These are phyloP conservation scores for Carposina sasakii DNA, from an alignment of 1,140 invertebrate species.

Conservation along the genomic window DNA sequence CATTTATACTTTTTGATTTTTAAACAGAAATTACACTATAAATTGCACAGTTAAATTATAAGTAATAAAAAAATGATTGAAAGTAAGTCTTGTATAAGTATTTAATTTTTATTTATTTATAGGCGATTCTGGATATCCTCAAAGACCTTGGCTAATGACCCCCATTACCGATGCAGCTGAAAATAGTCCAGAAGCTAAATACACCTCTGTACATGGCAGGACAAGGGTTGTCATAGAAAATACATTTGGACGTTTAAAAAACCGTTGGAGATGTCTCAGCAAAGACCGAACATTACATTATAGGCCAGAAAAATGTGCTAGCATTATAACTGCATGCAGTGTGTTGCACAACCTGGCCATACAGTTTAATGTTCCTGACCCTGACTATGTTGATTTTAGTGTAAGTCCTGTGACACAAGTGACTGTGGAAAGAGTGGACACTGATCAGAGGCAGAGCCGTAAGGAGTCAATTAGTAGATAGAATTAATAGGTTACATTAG, in stretches of 20 bases:
- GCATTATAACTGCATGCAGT: slow-evolving; percentile 30
- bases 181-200: slow-evolving; percentile 27
- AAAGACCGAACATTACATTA: slow-evolving; percentile 35
- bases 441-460: too few relatives aligned
- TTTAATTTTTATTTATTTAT: slow-evolving; percentile 13
- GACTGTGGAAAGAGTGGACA: too few relatives aligned
- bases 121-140: slow-evolving; percentile 31
- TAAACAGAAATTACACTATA: too few relatives aligned
- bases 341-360: slow-evolving; percentile 28
- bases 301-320: slow-evolving; percentile 24
- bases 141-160: slow-evolving; percentile 25
- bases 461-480: too few relatives aligned
- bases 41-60: too few relatives aligned
- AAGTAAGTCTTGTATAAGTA: too few relatives aligned
- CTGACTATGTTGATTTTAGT: too few relatives aligned
- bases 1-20: too few relatives aligned
- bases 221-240: slow-evolving; percentile 25
- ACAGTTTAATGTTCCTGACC: slow-evolving; percentile 5
- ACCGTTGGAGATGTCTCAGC: slow-evolving; percentile 27
- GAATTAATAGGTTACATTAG: too few relatives aligned
- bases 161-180: slow-evolving; percentile 13
- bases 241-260: slow-evolving; percentile 26
- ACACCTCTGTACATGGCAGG: slow-evolving; percentile 1
- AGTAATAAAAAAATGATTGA: too few relatives aligned
- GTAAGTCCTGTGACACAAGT: too few relatives aligned